Evolutionary conservation across 2,888 invertebrate genomes (phyloP).

Genomic region (Monopis laevigella): DNA sequence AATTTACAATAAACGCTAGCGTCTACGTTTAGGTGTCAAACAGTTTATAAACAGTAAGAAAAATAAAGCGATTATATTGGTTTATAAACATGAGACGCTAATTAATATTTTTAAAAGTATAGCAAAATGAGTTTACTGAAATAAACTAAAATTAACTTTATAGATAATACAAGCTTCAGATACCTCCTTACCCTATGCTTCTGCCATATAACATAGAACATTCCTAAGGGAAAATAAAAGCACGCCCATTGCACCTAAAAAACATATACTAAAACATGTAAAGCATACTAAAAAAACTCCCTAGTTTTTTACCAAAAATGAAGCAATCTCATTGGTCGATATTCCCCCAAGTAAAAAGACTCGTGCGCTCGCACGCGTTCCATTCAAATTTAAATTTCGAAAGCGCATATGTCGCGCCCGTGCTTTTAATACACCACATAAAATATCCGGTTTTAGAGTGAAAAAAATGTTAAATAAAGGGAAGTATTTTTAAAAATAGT

Average conservation of each 20-base stretch:
- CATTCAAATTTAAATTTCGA: conserved; percentile 54
- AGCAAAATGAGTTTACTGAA: too few relatives aligned
- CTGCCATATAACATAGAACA: too few relatives aligned
- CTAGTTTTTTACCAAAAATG: conserved; percentile 43
- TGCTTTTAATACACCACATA: conserved; percentile 49
- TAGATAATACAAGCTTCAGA: too few relatives aligned
- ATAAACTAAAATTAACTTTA: too few relatives aligned
- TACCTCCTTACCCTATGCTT: too few relatives aligned
- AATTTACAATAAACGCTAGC: too few relatives aligned
- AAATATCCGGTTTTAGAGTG: conserved; percentile 39
- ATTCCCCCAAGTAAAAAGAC: conserved; percentile 51
- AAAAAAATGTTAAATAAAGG: conserved; percentile 64
- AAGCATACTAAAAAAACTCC: conserved; percentile 45
- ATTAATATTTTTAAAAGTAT: too few relatives aligned
- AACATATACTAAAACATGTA: neutral
- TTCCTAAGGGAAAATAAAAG: neutral
- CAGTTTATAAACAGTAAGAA: too few relatives aligned
- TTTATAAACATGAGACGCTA: too few relatives aligned
- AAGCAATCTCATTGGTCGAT: conserved; percentile 43
- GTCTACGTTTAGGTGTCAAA: too few relatives aligned
- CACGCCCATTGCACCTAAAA: conserved; percentile 8
- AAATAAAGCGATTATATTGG: too few relatives aligned
- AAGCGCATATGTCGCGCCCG: too few relatives aligned
- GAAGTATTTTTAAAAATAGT: conserved; percentile 65
- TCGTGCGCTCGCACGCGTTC: conserved; percentile 48